Conservation (phyloP, 2,113 vertebrate species). For the Rhynchopsitta pachyrhyncha region DNA sequence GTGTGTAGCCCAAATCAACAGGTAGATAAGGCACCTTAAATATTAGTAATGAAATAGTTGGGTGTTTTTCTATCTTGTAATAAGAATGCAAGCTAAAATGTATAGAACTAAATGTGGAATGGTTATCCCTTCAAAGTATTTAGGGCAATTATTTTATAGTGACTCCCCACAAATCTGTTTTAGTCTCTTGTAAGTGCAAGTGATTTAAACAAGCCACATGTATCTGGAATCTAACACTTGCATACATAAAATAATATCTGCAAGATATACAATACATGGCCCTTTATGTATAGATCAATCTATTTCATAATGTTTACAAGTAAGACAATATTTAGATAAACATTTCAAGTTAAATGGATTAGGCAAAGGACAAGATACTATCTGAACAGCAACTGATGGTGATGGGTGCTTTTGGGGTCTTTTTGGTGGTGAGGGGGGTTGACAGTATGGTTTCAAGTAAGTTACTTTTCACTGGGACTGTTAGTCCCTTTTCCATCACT, state of each 20-base stretch:
- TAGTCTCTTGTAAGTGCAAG: constrained; percentile 12
- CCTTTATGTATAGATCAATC: neutral
- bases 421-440: neutral
- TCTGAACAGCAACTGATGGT: neutral
- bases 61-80: neutral
- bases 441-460: neutral
- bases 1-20: neutral
- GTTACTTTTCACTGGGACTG: neutral
- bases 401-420: neutral
- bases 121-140: constrained; percentile 21
- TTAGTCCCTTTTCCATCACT: neutral
- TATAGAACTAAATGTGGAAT: neutral
- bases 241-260: neutral
- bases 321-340: neutral
- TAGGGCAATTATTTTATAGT: constrained; percentile 30
- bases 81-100: constrained; percentile 17
- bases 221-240: constrained; percentile 20
- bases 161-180: constrained; percentile 13
- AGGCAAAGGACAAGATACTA: neutral
- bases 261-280: neutral
- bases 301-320: neutral
- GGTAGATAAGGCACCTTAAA: constrained; percentile 62
- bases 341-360: constrained; percentile 36
- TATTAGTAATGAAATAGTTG: neutral
- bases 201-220: constrained; percentile 42